Evolutionary conservation across 2,888 invertebrate genomes (phyloP).

Genomic region (Orchesellides sinensis): DNA sequence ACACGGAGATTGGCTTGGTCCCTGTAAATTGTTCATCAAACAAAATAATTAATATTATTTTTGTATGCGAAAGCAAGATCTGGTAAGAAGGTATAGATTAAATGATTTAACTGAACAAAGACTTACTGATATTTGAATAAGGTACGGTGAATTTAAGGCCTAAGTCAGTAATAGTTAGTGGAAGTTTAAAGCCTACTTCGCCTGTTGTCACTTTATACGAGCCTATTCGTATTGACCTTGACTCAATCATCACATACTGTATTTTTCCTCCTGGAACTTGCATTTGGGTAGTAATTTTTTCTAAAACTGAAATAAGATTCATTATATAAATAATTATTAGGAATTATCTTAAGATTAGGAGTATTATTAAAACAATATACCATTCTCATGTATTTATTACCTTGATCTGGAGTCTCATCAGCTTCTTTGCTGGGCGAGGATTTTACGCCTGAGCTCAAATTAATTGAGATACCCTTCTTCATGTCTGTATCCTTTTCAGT

Average conservation of each 20-base stretch:
- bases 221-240: slow-evolving; percentile 90
- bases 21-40: no score
- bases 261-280: slow-evolving; percentile 1
- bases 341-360: no score
- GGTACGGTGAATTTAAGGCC: slow-evolving; percentile 78
- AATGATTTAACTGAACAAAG: background rate
- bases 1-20: slow-evolving; percentile 80
- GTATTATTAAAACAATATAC: no score
- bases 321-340: background rate
- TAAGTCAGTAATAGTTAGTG: slow-evolving; percentile 79
- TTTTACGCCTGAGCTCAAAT: slow-evolving; percentile 10
- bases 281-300: background rate
- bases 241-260: slow-evolving; percentile 78
- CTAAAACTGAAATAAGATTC: slow-evolving; percentile 7
- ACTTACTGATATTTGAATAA: slow-evolving; percentile 77
- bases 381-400: background rate
- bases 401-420: background rate
- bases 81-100: background rate
- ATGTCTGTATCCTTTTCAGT: background rate
- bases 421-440: background rate
- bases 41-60: slow-evolving; percentile 57
- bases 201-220: slow-evolving; percentile 85
- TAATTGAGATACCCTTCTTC: slow-evolving; percentile 23
- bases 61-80: slow-evolving; percentile 19
- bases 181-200: background rate